Evolutionary conservation across 2,888 invertebrate species (phyloP).

Genomic region (Alcis repandata): DNA sequence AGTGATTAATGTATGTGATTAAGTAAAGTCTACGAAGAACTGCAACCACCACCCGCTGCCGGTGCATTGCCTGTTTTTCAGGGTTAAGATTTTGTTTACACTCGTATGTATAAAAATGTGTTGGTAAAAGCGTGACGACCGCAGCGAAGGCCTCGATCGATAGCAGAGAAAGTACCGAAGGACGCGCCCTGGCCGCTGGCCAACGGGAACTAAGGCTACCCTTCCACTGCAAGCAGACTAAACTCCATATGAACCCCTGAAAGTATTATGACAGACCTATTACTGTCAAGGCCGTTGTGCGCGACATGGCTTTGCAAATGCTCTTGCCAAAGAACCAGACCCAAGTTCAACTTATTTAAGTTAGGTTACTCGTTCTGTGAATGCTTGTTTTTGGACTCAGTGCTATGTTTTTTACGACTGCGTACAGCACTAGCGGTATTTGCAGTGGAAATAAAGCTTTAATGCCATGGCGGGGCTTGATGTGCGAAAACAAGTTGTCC

Average conservation of each 20-base stretch:
- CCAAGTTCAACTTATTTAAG: no score
- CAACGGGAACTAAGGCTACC: slow-evolving; percentile 36
- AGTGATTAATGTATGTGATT: no score
- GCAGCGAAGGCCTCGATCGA: slow-evolving; percentile 50
- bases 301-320: no score
- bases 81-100: not conserved
- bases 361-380: no score
- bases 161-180: slow-evolving; percentile 57
- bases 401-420: not conserved
- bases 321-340: no score
- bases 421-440: not conserved
- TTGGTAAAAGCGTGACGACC: slow-evolving; percentile 4
- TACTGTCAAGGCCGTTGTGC: no score
- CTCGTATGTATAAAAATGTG: not conserved
- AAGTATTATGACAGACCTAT: no score
- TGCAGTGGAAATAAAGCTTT: not conserved
- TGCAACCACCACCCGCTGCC: no score
- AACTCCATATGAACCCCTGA: not conserved
- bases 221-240: not conserved
- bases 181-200: slow-evolving; percentile 52
- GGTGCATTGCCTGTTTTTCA: no score
- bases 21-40: no score
- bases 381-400: no score
- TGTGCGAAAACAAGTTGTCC: slow-evolving; percentile 19
- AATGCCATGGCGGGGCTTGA: not conserved